A percentile compares a stretch with the other conserved stretches of the same genome.
Evolutionary conservation across 2,888 invertebrate genomes (phyloP).

Genomic region (Orthonevra nobilis): DNA sequence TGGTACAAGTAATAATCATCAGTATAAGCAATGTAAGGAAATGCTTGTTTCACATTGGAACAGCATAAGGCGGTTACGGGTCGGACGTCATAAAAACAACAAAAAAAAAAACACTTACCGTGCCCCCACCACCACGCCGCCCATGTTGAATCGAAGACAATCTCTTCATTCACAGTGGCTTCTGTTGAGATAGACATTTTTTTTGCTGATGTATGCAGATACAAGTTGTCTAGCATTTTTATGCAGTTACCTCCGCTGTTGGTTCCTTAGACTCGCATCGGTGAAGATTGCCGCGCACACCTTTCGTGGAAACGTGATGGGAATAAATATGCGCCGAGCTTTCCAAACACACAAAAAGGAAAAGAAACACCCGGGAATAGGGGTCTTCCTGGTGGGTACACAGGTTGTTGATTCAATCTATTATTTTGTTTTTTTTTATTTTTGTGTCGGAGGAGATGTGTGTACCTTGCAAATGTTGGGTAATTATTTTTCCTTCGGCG

Average conservation of each 20-base stretch:
- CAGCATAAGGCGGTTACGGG: slow-evolving; percentile 28
- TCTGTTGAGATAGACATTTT: slow-evolving; percentile 38
- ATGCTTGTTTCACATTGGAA: slow-evolving; percentile 46
- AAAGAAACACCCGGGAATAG: slow-evolving; percentile 11
- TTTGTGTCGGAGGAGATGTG: slow-evolving; percentile 19
- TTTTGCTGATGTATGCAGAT: slow-evolving; percentile 46
- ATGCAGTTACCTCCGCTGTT: slow-evolving; percentile 8
- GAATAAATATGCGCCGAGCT: slow-evolving; percentile 50
- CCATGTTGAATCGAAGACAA: slow-evolving; percentile 7
- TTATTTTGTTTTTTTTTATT: slow-evolving; percentile 13
- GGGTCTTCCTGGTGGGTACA: slow-evolving; percentile 53
- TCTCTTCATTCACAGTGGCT: slow-evolving; percentile 49
- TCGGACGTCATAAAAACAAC: slow-evolving; percentile 32
- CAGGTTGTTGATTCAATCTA: slow-evolving; percentile 9
- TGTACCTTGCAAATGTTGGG: slow-evolving; percentile 39
- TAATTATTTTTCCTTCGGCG: slow-evolving; percentile 56
- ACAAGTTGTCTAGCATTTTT: slow-evolving; percentile 27
- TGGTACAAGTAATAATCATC: slow-evolving; percentile 64
- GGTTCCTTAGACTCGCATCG: background rate
- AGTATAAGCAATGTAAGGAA: slow-evolving; percentile 55
- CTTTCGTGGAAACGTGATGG: slow-evolving; percentile 60
- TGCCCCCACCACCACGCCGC: background rate
- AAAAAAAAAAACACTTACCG: slow-evolving; percentile 32
- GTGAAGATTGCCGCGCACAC: slow-evolving; percentile 32
- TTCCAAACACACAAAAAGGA: slow-evolving; percentile 26